These are phyloP conservation scores for Marisa cornuarietis DNA, from an alignment of 1,140 invertebrate species.

Conservation along the genomic window DNA sequence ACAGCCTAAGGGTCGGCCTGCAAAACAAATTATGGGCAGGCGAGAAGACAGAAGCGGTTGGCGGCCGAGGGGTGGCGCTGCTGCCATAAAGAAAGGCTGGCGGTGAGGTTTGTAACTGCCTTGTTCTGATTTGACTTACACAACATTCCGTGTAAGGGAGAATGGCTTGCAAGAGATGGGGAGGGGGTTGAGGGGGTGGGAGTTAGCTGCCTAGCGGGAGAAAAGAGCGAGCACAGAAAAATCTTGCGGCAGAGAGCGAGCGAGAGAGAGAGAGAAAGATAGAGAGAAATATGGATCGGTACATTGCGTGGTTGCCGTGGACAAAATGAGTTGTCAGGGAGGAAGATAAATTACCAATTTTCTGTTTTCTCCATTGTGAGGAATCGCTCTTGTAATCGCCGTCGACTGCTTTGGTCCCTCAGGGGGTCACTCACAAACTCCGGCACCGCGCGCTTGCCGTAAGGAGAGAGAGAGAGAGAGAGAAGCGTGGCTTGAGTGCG, in stretches of 20 bases:
- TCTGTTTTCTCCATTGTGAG: conserved; percentile 6
- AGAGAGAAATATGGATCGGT: conserved; percentile 16
- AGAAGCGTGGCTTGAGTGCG: neutral
- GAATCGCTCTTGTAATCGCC: conserved; percentile 14
- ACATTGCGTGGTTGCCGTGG: conserved; percentile 18
- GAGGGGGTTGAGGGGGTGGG: neutral
- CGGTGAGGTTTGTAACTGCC: too few species aligned
- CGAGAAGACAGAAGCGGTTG: too few species aligned
- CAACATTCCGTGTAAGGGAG: too few species aligned
- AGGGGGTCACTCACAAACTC: neutral
- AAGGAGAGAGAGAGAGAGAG: neutral
- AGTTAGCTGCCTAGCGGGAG: neutral
- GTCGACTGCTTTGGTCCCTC: conserved; percentile 7
- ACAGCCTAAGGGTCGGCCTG: too few species aligned
- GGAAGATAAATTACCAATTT: conserved; percentile 21
- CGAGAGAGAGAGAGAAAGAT: conserved; percentile 17
- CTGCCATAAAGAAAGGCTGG: too few species aligned
- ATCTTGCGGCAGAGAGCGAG: conserved; percentile 6
- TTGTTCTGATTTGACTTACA: too few species aligned
- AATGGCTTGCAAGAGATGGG: too few species aligned
- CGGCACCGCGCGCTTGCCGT: neutral
- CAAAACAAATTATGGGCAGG: too few species aligned
- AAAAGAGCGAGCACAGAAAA: neutral
- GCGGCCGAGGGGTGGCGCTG: too few species aligned
- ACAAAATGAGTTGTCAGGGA: conserved; percentile 17